phyloP scores from a whole-genome alignment of 2,113 vertebrate species.

The Neogobius melanostomus region DNA sequence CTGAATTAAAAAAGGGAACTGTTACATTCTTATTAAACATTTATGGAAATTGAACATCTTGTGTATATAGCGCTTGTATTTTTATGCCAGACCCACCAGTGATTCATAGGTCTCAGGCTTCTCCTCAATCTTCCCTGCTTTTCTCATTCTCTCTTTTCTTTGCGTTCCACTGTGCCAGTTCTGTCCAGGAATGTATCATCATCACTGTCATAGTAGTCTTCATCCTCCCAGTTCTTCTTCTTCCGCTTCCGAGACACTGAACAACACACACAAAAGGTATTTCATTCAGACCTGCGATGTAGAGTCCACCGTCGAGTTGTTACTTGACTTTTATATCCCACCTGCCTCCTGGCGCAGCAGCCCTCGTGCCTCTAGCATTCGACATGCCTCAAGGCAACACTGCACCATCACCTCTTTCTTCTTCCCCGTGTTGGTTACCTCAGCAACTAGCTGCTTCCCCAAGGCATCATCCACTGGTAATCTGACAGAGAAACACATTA shows the following conservation, averaged over 20 bases:
- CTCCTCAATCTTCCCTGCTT: constrained; percentile 92
- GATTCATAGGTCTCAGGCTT: constrained; percentile 90
- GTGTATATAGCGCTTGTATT: no score
- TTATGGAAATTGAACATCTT: no score
- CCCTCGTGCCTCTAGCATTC: constrained; percentile 91
- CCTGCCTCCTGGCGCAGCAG: constrained; percentile 96
- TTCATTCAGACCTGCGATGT: background rate
- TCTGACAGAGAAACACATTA: constrained; percentile 59
- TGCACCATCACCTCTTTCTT: constrained; percentile 93
- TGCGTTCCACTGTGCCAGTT: constrained; percentile 92
- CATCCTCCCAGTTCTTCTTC: constrained; percentile 97
- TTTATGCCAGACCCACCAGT: constrained; percentile 74
- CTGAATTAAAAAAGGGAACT: no score
- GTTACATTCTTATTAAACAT: no score
- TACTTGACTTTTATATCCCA: constrained; percentile 44
- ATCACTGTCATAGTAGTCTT: constrained; percentile 97
- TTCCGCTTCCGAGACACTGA: constrained; percentile 94
- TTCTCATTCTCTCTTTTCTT: constrained; percentile 94
- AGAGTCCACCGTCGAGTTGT: background rate
- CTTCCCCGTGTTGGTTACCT: constrained; percentile 89
- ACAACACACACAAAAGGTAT: background rate
- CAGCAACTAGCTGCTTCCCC: constrained; percentile 91
- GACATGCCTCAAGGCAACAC: constrained; percentile 92
- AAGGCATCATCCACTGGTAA: constrained; percentile 91
- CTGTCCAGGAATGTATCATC: constrained; percentile 96